Conservation (phyloP, 2,797 vertebrate genomes). For the Typhlichthys eigenmanni region DNA sequence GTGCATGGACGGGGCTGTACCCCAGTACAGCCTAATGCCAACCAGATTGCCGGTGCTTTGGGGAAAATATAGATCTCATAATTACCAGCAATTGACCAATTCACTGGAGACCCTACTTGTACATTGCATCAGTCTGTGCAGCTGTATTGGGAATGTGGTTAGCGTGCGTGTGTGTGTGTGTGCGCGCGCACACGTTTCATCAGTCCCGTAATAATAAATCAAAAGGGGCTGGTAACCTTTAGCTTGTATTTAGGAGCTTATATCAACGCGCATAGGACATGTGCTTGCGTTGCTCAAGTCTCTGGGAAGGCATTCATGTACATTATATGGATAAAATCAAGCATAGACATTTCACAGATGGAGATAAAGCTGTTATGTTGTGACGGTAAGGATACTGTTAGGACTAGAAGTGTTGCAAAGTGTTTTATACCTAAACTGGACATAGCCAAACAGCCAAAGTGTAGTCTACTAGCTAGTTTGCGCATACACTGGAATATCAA, state of each 20-base stretch:
- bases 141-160: constrained; percentile 56
- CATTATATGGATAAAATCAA: constrained; percentile 61
- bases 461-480: not conserved
- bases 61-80: constrained; percentile 69
- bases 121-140: constrained; percentile 50
- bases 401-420: constrained; percentile 16
- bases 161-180: constrained; percentile 11
- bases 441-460: constrained; percentile 8
- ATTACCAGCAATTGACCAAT: constrained; percentile 75
- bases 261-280: constrained; percentile 60
- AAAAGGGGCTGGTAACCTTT: constrained; percentile 59
- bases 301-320: constrained; percentile 13
- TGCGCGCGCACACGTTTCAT: constrained; percentile 23
- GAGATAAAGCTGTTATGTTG: constrained; percentile 17
- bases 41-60: constrained; percentile 64
- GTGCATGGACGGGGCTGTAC: constrained; percentile 33
- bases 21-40: constrained; percentile 58
- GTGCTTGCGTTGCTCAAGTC: constrained; percentile 52
- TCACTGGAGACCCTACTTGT: constrained; percentile 65
- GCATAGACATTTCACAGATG: constrained; percentile 56
- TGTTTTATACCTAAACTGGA: constrained; percentile 10
- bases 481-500: constrained; percentile 27
- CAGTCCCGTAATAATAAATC: constrained; percentile 60
- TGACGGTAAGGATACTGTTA: constrained; percentile 20
- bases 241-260: constrained; percentile 48